phyloP scores from a whole-genome alignment of 2,888 invertebrate genomes.

The Trichopoda pennipes region DNA sequence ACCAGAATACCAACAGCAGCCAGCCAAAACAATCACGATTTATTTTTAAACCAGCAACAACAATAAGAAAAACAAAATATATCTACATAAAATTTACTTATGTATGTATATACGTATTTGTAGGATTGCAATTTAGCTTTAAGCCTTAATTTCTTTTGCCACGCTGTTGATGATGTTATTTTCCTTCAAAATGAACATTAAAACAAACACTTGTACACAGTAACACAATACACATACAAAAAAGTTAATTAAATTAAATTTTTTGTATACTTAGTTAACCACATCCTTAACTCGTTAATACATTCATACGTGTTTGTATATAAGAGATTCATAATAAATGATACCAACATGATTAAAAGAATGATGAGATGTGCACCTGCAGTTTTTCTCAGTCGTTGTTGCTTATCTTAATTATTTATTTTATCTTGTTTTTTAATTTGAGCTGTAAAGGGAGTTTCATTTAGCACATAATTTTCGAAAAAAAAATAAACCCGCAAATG shows the following conservation, averaged over 20 bases:
- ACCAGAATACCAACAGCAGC: neutral
- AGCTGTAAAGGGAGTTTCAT: too few species aligned
- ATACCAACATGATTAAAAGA: too few species aligned
- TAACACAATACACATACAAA: neutral
- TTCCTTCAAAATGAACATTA: neutral
- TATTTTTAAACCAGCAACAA: slow-evolving; percentile 38
- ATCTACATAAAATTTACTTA: neutral
- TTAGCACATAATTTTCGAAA: too few species aligned
- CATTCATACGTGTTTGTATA: too few species aligned
- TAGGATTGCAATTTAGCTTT: slow-evolving; percentile 47
- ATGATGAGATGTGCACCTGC: too few species aligned
- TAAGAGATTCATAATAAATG: too few species aligned
- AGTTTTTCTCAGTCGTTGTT: too few species aligned
- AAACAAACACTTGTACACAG: neutral
- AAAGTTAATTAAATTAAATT: slow-evolving; percentile 7
- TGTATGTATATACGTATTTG: slow-evolving; percentile 9
- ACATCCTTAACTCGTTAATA: too few species aligned
- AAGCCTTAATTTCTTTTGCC: slow-evolving; percentile 39
- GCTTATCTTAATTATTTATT: too few species aligned
- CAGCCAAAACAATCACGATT: slow-evolving; percentile 38
- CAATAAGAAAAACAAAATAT: neutral
- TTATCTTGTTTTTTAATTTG: too few species aligned
- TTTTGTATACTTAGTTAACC: neutral
- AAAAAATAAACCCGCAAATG: too few species aligned
- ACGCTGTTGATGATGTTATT: slow-evolving; percentile 26